These are phyloP conservation scores for Bombus haemorrhoidalis DNA, from an alignment of 1,140 invertebrate species.

Conservation along the genomic window DNA sequence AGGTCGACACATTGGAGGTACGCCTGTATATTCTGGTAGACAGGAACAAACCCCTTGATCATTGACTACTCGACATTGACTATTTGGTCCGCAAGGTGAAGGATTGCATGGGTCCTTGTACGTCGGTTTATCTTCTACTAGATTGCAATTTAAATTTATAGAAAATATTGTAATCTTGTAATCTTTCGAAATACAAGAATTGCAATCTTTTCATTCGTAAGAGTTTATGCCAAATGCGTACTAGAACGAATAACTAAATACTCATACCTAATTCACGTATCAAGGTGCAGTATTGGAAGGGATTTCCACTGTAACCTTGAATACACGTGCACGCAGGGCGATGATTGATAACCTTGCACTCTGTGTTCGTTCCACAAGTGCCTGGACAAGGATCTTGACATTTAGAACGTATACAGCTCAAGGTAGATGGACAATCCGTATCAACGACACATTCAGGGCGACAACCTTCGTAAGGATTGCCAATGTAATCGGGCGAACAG, in stretches of 20 bases:
- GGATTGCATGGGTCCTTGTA: slow-evolving; percentile 82
- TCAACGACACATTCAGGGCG: slow-evolving; percentile 89
- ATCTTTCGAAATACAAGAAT: neutral
- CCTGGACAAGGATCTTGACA: slow-evolving; percentile 87
- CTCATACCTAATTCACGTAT: neutral
- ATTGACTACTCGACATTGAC: slow-evolving; percentile 79
- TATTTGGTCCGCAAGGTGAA: slow-evolving; percentile 82
- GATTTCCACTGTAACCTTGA: slow-evolving; percentile 85
- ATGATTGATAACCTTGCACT: slow-evolving; percentile 87
- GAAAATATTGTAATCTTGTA: neutral
- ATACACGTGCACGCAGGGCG: slow-evolving; percentile 85
- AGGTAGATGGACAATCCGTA: slow-evolving; percentile 85
- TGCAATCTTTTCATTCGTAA: neutral
- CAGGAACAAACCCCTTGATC: slow-evolving; percentile 85
- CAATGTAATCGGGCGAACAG: slow-evolving; percentile 88
- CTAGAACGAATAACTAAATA: no score
- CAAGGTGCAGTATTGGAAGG: slow-evolving; percentile 60
- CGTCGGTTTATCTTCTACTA: slow-evolving; percentile 74
- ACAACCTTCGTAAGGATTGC: slow-evolving; percentile 88
- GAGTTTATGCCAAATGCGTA: no score
- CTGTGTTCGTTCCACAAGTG: slow-evolving; percentile 86
- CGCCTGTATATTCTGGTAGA: slow-evolving; percentile 86
- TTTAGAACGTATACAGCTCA: slow-evolving; percentile 86
- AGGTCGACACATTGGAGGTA: slow-evolving; percentile 88
- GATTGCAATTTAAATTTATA: slow-evolving; percentile 44